Conservation (phyloP, 1,140 invertebrate genomes). For the Zophobas morio region DNA sequence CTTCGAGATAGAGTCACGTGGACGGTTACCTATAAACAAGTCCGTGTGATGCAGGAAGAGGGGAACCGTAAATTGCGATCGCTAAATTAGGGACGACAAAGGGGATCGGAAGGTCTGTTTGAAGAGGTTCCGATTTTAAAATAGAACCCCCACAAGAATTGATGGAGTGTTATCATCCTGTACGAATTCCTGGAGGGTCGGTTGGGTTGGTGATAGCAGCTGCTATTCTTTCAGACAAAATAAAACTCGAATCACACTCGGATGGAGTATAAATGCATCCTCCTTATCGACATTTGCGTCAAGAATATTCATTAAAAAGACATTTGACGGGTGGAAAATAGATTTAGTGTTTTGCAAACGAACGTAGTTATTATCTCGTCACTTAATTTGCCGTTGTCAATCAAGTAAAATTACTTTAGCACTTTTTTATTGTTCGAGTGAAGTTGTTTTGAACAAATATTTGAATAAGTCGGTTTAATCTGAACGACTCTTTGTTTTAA, state of each 20-base stretch:
- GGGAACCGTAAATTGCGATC: constrained; percentile 18
- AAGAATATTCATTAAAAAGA: constrained; percentile 18
- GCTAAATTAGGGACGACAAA: constrained; percentile 33
- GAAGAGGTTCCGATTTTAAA: constrained; percentile 23
- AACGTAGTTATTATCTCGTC: neutral
- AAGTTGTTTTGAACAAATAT: constrained; percentile 14
- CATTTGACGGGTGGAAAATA: neutral
- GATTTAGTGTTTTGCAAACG: neutral
- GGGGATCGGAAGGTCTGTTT: constrained; percentile 16
- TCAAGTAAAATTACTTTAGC: too few relatives aligned
- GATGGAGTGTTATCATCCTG: neutral
- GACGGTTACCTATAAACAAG: constrained; percentile 1
- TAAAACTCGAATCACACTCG: too few relatives aligned
- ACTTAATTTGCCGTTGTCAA: constrained; percentile 6
- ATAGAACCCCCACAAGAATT: constrained; percentile 14
- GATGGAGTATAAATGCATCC: neutral
- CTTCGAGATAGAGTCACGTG: neutral
- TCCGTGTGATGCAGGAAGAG: too few relatives aligned
- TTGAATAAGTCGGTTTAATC: constrained; percentile 10
- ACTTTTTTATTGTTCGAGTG: neutral
- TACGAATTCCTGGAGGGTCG: constrained; percentile 6
- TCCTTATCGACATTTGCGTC: constrained; percentile 1
- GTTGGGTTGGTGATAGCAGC: neutral
- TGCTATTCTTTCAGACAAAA: neutral
- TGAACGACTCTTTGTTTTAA: constrained; percentile 1